Evolutionary conservation across 2,797 vertebrate species (phyloP).

Genomic region (Brachyalestes nurse): DNA sequence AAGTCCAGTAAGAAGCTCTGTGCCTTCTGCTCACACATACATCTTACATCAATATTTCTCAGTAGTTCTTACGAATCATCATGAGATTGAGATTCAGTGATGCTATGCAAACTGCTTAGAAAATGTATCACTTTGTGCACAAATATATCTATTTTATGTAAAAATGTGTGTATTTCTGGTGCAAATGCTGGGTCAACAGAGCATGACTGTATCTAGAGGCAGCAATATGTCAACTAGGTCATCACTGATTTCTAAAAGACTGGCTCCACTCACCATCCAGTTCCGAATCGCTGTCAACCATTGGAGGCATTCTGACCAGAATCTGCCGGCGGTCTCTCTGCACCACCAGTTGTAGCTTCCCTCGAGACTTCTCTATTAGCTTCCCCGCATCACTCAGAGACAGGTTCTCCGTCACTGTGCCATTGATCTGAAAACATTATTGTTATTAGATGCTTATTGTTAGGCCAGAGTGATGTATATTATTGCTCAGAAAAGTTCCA

Average conservation of each 20-base stretch:
- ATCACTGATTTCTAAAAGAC: neutral
- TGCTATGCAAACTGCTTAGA: too few relatives aligned
- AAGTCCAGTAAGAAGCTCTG: neutral
- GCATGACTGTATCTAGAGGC: too few relatives aligned
- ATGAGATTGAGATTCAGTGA: too few relatives aligned
- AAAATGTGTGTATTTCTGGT: too few relatives aligned
- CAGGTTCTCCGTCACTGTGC: conserved; percentile 96
- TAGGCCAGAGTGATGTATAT: neutral
- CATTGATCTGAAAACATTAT: conserved; percentile 86
- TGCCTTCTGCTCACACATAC: neutral
- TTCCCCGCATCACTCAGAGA: conserved; percentile 92
- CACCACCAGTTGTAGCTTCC: conserved; percentile 93
- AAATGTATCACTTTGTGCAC: too few relatives aligned
- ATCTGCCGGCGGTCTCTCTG: conserved; percentile 89
- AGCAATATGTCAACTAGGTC: neutral
- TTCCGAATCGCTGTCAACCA: conserved; percentile 96
- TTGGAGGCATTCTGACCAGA: conserved; percentile 88
- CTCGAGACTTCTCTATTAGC: conserved; percentile 95
- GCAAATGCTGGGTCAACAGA: too few relatives aligned
- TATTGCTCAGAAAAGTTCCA: neutral
- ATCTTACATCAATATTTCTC: neutral
- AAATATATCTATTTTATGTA: too few relatives aligned
- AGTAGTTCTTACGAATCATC: neutral
- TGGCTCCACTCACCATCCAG: conserved; percentile 85
- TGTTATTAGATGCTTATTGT: neutral